Conservation (phyloP, 2,797 vertebrate genomes). For the Carapus acus region DNA sequence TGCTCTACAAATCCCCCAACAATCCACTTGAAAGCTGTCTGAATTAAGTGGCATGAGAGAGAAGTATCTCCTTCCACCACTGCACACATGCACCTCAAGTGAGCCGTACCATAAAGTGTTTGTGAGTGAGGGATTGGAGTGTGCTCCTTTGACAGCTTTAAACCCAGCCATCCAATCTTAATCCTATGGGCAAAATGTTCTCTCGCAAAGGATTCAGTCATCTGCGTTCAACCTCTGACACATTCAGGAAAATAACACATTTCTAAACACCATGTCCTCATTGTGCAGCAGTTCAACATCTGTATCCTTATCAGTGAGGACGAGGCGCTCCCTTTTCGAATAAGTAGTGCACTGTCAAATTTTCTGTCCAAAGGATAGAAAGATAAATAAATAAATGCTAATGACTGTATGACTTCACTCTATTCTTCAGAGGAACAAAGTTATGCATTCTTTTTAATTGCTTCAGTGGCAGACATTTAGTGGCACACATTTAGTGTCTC, state of each 20-base stretch:
- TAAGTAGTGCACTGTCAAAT: too few relatives aligned
- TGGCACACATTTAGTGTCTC: too few relatives aligned
- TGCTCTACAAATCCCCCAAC: slow-evolving; percentile 57
- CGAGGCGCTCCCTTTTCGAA: slow-evolving; percentile 6
- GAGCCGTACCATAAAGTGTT: slow-evolving; percentile 65
- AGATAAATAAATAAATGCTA: too few relatives aligned
- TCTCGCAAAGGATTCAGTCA: slow-evolving; percentile 70
- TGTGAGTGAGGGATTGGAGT: slow-evolving; percentile 72
- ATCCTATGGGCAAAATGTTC: slow-evolving; percentile 71
- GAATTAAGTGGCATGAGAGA: slow-evolving; percentile 69
- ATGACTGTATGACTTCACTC: too few relatives aligned
- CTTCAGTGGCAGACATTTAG: too few relatives aligned
- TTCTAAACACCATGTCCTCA: slow-evolving; percentile 47
- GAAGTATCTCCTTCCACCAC: slow-evolving; percentile 66
- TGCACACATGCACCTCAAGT: slow-evolving; percentile 66
- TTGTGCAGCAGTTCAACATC: slow-evolving; percentile 52
- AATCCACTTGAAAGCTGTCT: slow-evolving; percentile 66
- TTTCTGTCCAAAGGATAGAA: too few relatives aligned
- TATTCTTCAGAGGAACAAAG: too few relatives aligned
- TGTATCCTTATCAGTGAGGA: slow-evolving; percentile 21
- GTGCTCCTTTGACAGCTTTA: slow-evolving; percentile 73
- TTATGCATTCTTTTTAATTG: too few relatives aligned
- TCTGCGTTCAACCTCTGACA: slow-evolving; percentile 72
- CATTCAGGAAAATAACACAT: slow-evolving; percentile 59
- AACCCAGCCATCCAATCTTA: slow-evolving; percentile 72